Evolutionary conservation across 2,797 vertebrate species (phyloP).

Genomic region (Tamandua tetradactyla): DNA sequence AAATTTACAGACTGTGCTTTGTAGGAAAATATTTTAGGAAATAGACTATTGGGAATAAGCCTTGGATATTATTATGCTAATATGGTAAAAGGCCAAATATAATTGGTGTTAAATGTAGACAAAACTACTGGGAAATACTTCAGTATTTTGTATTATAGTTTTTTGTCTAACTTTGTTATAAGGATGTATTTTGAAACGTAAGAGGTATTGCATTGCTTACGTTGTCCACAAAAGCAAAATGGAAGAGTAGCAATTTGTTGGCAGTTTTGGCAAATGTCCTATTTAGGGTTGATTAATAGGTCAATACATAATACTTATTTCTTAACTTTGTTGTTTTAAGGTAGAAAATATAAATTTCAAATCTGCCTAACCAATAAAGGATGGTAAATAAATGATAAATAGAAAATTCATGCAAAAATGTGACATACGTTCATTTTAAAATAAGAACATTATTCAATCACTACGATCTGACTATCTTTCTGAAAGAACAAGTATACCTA

Average conservation of each 20-base stretch:
- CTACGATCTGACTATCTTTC: neutral
- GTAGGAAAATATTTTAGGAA: slow-evolving; percentile 20
- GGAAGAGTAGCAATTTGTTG: neutral
- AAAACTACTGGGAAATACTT: neutral
- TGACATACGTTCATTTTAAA: neutral
- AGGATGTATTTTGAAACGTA: neutral
- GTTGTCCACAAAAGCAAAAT: neutral
- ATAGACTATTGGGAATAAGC: neutral
- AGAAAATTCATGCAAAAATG: neutral
- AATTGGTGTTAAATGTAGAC: neutral
- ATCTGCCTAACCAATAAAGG: neutral
- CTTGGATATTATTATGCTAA: neutral
- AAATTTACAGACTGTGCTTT: neutral
- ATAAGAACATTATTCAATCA: neutral
- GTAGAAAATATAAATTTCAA: slow-evolving; percentile 2
- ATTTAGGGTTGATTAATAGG: neutral
- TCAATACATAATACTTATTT: neutral
- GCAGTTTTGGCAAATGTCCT: neutral
- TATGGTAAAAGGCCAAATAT: neutral
- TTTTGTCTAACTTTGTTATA: neutral
- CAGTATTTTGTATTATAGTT: neutral
- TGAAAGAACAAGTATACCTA: neutral
- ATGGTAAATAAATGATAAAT: neutral
- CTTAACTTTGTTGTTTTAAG: neutral
- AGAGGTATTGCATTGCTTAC: neutral